Conservation (phyloP, 2,113 vertebrate species). For the Corynorhinus townsendii region DNA sequence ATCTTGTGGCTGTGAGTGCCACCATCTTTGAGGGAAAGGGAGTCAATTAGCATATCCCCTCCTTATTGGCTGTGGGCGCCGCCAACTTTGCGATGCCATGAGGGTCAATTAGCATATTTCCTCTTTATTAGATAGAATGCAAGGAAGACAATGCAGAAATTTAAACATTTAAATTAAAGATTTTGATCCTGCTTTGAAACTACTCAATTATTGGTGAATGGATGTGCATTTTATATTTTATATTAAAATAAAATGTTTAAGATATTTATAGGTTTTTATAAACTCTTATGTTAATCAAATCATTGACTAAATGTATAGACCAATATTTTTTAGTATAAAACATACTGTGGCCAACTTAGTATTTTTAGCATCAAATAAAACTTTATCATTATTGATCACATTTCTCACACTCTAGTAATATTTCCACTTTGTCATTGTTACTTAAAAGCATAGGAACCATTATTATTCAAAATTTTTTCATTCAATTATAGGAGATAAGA, state of each 20-base stretch:
- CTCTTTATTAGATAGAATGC: background rate
- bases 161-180: slow-evolving; percentile 1
- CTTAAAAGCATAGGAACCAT: background rate
- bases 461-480: background rate
- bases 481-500: background rate
- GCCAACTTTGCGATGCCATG: no score
- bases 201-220: background rate
- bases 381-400: background rate
- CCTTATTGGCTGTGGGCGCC: no score
- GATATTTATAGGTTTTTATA: background rate
- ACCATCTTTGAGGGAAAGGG: no score
- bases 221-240: background rate
- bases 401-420: background rate
- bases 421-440: background rate
- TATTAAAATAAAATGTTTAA: background rate
- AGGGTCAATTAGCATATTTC: no score
- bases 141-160: background rate
- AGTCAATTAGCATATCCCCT: no score
- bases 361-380: background rate
- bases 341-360: background rate
- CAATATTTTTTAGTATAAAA: background rate
- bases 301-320: background rate
- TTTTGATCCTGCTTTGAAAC: background rate
- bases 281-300: background rate
- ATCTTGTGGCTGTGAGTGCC: no score